A percentile compares a stretch with the other conserved stretches of the same genome.
Evolutionary conservation across 2,888 invertebrate genomes (phyloP).

Genomic region (Eupsilia transversa): DNA sequence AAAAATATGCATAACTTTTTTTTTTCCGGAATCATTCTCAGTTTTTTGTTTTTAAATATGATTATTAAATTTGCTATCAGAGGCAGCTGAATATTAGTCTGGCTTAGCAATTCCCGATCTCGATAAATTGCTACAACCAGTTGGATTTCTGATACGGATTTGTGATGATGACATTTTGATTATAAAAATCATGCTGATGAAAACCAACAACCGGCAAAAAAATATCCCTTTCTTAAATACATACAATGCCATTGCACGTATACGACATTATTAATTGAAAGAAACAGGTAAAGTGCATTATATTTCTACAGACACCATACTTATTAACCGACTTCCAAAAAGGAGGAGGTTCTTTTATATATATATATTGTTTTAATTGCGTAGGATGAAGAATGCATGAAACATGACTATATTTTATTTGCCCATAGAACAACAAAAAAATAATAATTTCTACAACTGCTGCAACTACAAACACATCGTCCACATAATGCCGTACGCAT

Average conservation of each 20-base stretch:
- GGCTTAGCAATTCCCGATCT: background rate
- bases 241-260: background rate
- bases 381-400: background rate
- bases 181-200: background rate
- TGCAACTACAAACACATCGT: background rate
- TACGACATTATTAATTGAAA: background rate
- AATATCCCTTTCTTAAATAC: background rate
- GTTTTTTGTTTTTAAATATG: background rate
- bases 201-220: background rate
- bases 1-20: background rate
- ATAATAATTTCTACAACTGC: constrained; percentile 6
- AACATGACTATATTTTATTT: background rate
- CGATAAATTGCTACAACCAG: background rate
- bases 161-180: background rate
- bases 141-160: background rate
- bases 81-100: background rate
- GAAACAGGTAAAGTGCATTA: background rate
- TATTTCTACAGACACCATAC: too few species aligned
- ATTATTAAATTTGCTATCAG: background rate
- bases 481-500: constrained; percentile 42
- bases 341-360: too few species aligned
- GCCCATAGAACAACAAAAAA: constrained; percentile 3
- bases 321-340: too few species aligned
- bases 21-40: background rate
- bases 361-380: background rate